Evolutionary conservation across 2,888 invertebrate species (phyloP), one percentile per base, ranked within the genome.

Genomic region (Trilocha varians): DNA sequence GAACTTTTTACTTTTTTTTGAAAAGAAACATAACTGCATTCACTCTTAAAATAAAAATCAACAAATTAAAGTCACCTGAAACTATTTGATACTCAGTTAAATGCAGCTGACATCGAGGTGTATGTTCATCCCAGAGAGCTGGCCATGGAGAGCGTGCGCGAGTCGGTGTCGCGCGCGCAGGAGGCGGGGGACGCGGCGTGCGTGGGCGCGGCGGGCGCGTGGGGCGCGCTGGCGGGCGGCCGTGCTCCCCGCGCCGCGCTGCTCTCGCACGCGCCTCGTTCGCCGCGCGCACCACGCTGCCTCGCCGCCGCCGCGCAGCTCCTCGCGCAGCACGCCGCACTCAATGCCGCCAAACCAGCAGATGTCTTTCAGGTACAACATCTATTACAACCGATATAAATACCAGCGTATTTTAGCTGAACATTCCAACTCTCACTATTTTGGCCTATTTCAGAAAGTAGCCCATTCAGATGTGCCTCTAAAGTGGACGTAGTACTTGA

Each of bases 151-250:
- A 92, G 94, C 13, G 87, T 97, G n/a, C 91, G 91, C 53, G 97
- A 97, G 80, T 94, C 96, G 8, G 90, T 97, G 41, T 91, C 91
- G 75, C 88, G 95, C 65, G 94, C 96, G 3, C 96, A 97, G 71
- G 95, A 96, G 77, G 91, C 92, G 43, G 93, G 91, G 45, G 97
- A 97, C 70, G 91, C 92, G 59, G 88, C 93, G 41, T 96, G 96
- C 65, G 85, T 96, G 41, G 42, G 95, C 95, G 71, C 90, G 94
- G 62, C 41, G 47, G 91, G 93, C 61, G 92, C 92, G 38, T 97
- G 95, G 95, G 88, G 94, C 59, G 75, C 60, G 54, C 57, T 95
- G 66, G 95, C 95, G 0, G 76, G 93, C 63, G 90, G 13, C 87
- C 97, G 14, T 91, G 91, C 71, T 92, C 92, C 69, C 90, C 91